A percentile compares a stretch with the other conserved stretches of the same genome.
Evolutionary conservation across 2,113 vertebrate species (phyloP).

Genomic region (Perca schrenkii): DNA sequence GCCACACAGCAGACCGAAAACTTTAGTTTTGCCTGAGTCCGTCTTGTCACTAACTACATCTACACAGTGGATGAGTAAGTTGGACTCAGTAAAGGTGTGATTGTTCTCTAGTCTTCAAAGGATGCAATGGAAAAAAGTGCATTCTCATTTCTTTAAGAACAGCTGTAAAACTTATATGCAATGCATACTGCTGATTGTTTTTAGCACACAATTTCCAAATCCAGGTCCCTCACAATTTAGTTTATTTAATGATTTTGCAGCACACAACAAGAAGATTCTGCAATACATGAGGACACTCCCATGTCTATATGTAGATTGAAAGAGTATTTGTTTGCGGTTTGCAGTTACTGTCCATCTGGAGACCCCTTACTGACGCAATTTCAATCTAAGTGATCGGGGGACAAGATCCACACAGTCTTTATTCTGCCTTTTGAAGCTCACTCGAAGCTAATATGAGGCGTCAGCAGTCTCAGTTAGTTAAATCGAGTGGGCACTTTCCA

Average conservation of each 20-base stretch:
- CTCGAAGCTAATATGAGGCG: slow-evolving; percentile 8
- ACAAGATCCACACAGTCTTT: not conserved
- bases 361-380: slow-evolving; percentile 9
- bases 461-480: slow-evolving; percentile 23
- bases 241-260: not conserved
- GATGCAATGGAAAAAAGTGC: not conserved
- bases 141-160: not conserved
- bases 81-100: slow-evolving; percentile 38
- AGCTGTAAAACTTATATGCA: slow-evolving; percentile 14
- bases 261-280: not conserved
- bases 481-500: slow-evolving; percentile 25
- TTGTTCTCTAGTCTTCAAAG: slow-evolving; percentile 22
- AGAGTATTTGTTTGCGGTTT: not conserved
- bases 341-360: not conserved
- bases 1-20: slow-evolving; percentile 58
- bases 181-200: slow-evolving; percentile 3
- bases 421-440: slow-evolving; percentile 3
- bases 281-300: not conserved
- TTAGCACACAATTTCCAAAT: slow-evolving; percentile 9
- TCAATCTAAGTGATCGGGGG: slow-evolving; percentile 23
- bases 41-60: slow-evolving; percentile 56
- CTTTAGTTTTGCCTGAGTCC: slow-evolving; percentile 56
- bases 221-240: not conserved
- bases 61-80: slow-evolving; percentile 14
- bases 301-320: not conserved